Base-by-base conservation (phyloP, 2,888 invertebrate genomes). In the Amphipoea lucens region DNA sequence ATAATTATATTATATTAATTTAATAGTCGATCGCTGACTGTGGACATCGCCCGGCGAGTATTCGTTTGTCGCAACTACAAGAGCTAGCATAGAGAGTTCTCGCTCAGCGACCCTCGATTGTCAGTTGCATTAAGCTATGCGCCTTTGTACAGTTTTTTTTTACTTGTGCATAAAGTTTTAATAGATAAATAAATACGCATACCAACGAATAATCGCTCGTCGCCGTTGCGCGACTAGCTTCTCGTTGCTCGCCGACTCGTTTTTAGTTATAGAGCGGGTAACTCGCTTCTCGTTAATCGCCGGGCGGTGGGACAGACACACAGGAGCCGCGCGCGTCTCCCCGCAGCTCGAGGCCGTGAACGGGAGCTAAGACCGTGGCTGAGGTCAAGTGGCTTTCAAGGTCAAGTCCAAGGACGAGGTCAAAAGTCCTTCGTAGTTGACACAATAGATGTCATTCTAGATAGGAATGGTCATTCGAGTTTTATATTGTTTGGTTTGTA, bases 341-440 rank as follows among this genome's bases (percentile, higher is more conserved):
- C 68, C 45, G 20, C 17, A 29, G 45, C n/a, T 45, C 5, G n/a
- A 68, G n/a, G 45, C 45, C 68, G 5, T 20, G 45, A 68, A 68
- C 11, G 11, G n/a, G n/a, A 68, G 17, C 17, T 36, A 71, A 76
- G 42, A 76, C 75, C 74, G 36, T 1, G 36, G 11, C 57, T 40
- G 76, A 85, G 81, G 89, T 87, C 79, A 73, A 67, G 4, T 51
- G 36, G 36, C 67, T 66, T 60, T 40, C 78, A 74, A 77, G 88
- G 82, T 70, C 74, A 74, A 23, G 63, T 78, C 42, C 81, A 79
- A 87, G 87, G 85, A 51, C 78, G n/a, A 63, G 12, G 17, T 63
- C 23, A 29, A 86, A 71, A n/a, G 78, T 63, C 71, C 76, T 70
- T 72, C 23, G 45, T 42, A 40, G n/a, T 76, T 57, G 14, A 17